Base-by-base conservation (phyloP, 2,888 invertebrate species). In the Trichogramma evanescens region DNA sequence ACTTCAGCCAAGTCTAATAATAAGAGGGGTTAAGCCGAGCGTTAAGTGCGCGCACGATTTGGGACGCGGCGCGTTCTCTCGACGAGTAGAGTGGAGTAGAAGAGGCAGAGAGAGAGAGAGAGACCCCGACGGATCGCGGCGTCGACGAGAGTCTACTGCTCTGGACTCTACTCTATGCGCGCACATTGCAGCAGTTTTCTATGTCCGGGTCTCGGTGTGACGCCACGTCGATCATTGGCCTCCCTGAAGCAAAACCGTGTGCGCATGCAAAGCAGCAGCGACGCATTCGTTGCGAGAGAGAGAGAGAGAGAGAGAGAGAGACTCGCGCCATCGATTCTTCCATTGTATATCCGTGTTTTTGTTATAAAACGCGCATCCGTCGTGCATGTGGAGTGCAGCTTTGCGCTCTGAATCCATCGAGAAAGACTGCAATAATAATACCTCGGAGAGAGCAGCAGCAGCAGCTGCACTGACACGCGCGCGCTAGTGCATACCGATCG, bases 1-100 rank as follows among this genome's bases (percentile, higher is more conserved):
- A 62, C 68, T 69, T 71, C 66, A 65, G 71, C 70, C 71, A 71
- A 70, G 71, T 72, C 72, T 74, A 74, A 74, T 73, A 74, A 73
- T 74, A 74, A 73, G 69, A 71, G 70, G 26, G 26, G 69, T 70
- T 69, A 71, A 71, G 68, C 67, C 68, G 66, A 69, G 68, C 68
- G 68, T 71, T 67, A 69, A 69, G 67, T 64, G 67, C 64, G 64
- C 68, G 67, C 63, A 67, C 63, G 65, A 72, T 71, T 72, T 67
- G 66, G 67, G 64, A 58, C 61, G 68, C 62, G 65, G 50, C 51
- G 44, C 54, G 45, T 43, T 41, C 38, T 5, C 8, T 26, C 26
- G 26, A 26, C 26, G 26, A 26, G 26, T 26, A 26, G 26, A 26
- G 26, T 26, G 2, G 26, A 26, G 26, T 26, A 26, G 26, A 26